phyloP scores from a whole-genome alignment of 2,113 vertebrate species.

The Phalacrocorax pelagicus region DNA sequence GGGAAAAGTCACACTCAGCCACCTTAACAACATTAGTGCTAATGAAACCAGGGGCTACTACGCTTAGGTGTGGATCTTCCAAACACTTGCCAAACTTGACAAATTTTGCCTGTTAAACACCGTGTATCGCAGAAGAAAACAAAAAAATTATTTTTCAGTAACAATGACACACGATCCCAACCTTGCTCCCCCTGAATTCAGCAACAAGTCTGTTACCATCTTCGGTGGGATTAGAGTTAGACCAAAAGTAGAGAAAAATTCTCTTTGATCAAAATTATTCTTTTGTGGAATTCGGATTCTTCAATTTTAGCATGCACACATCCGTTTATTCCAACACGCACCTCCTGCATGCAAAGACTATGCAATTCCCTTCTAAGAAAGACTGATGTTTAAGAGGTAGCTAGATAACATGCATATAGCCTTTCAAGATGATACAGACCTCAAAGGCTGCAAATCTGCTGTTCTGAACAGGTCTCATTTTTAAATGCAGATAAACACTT shows the following conservation, averaged over 20 bases:
- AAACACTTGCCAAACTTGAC: background rate
- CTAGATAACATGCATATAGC: rapidly evolving
- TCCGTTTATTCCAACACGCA: background rate
- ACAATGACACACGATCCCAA: too few relatives aligned
- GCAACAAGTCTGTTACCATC: background rate
- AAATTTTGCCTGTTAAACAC: background rate
- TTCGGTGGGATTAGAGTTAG: background rate
- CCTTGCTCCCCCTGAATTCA: background rate
- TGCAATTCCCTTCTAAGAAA: background rate
- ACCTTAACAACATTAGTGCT: too few relatives aligned
- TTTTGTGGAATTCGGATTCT: too few relatives aligned
- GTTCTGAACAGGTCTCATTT: background rate
- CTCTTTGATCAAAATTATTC: background rate
- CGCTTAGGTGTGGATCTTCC: background rate
- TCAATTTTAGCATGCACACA: background rate
- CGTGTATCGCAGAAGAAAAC: background rate
- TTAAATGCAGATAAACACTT: background rate
- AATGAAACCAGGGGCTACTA: background rate
- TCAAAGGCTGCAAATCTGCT: background rate
- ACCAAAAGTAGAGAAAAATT: background rate
- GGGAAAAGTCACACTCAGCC: background rate
- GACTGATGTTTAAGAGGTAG: background rate
- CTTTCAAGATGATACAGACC: background rate
- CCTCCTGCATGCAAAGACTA: background rate
- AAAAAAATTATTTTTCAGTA: background rate